Evolutionary conservation across 2,888 invertebrate genomes (phyloP).

Genomic region (Drosophila melanocephala): DNA sequence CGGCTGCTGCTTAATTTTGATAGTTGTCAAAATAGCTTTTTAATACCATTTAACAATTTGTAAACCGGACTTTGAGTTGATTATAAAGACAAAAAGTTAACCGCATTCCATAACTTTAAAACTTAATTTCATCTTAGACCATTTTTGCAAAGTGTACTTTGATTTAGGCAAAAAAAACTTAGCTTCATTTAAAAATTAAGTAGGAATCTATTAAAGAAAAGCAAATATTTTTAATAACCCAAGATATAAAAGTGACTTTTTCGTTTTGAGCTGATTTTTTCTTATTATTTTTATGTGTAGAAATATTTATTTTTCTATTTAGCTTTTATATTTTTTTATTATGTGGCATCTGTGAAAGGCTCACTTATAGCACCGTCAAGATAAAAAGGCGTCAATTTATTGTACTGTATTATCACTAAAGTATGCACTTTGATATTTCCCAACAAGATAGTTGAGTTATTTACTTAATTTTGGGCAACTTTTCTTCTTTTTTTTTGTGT

Average conservation of each 20-base stretch:
- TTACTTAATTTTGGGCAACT: background rate
- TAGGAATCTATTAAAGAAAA: background rate
- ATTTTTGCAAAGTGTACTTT: background rate
- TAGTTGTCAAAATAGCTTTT: slow-evolving; percentile 1
- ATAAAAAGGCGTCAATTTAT: background rate
- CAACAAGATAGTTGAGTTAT: background rate
- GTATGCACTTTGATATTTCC: background rate
- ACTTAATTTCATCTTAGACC: background rate
- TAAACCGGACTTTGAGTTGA: background rate
- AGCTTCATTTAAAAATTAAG: background rate
- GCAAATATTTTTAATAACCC: background rate
- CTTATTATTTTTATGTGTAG: background rate
- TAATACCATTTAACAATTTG: slow-evolving; percentile 1
- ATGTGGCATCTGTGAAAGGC: background rate
- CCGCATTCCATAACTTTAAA: background rate
- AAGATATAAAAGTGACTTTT: background rate
- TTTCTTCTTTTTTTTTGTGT: background rate
- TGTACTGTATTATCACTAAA: background rate
- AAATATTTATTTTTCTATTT: background rate
- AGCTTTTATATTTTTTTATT: too few relatives aligned
- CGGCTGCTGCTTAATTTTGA: background rate
- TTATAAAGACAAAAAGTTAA: background rate
- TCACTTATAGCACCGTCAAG: background rate
- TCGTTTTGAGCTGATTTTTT: background rate
- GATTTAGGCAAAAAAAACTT: background rate